Conservation (phyloP, 2,797 vertebrate genomes). For the Aeoliscus strigatus region DNA sequence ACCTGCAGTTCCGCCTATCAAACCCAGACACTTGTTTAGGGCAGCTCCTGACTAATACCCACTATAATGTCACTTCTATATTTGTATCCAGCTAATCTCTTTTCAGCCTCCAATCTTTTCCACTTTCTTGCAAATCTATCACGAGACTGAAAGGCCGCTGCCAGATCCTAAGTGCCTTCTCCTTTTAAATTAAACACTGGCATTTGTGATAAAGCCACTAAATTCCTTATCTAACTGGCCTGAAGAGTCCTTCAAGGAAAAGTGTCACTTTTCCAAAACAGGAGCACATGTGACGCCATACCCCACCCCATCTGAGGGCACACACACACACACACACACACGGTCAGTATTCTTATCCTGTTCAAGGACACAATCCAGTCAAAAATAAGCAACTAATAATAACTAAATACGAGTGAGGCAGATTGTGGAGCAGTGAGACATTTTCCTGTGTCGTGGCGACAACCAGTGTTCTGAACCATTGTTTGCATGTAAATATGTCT, state of each 20-base stretch:
- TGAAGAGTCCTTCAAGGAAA: constrained; percentile 90
- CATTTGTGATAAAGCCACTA: constrained; percentile 99
- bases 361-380: constrained; percentile 66
- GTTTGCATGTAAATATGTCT: too few relatives aligned
- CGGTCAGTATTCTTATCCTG: constrained; percentile 66
- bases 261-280: constrained; percentile 82
- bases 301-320: constrained; percentile 32
- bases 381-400: too few relatives aligned
- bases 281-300: constrained; percentile 64
- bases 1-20: constrained; percentile 65
- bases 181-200: constrained; percentile 98
- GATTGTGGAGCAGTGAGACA: constrained; percentile 42
- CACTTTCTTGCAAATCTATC: constrained; percentile 91
- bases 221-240: constrained; percentile 96
- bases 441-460: too few relatives aligned
- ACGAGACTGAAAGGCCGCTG: constrained; percentile 84
- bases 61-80: constrained; percentile 81
- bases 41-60: constrained; percentile 80
- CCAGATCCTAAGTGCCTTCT: constrained; percentile 88
- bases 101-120: constrained; percentile 74
- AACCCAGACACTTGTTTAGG: constrained; percentile 72
- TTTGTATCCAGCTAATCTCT: constrained; percentile 82
- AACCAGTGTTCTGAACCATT: too few relatives aligned
- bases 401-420: constrained; percentile 60
- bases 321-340: constrained; percentile 32